A percentile compares a stretch with the other conserved stretches of the same genome.
These are phyloP conservation scores for Gnatocerus cornutus DNA, from an alignment of 2,888 invertebrate genomes.

Conservation along the genomic window DNA sequence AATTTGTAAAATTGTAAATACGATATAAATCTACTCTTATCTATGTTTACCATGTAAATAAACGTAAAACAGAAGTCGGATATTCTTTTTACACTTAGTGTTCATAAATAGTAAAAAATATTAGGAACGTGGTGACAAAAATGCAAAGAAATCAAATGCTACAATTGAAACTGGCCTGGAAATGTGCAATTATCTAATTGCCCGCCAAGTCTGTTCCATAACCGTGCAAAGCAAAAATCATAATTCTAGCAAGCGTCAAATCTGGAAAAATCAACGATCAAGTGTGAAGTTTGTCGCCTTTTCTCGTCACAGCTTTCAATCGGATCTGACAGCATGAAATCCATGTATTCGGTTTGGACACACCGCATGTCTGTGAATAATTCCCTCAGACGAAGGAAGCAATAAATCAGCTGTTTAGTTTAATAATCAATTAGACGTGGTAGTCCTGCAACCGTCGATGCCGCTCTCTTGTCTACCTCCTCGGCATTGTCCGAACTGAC, in stretches of 20 bases:
- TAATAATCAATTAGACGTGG: conserved; percentile 60
- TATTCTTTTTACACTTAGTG: no score
- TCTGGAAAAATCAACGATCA: neutral
- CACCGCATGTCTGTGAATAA: conserved; percentile 56
- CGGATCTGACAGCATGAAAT: conserved; percentile 20
- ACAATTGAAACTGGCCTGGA: no score
- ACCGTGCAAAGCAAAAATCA: no score
- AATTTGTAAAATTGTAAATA: no score
- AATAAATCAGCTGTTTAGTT: conserved; percentile 59
- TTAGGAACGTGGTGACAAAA: no score
- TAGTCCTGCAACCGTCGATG: conserved; percentile 39
- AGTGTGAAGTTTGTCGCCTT: neutral
- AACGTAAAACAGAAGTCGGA: no score
- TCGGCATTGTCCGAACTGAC: conserved; percentile 36
- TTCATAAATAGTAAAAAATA: no score
- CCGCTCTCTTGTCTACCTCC: conserved; percentile 23
- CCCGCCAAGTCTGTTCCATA: no score
- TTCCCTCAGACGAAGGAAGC: conserved; percentile 57
- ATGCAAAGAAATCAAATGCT: no score
- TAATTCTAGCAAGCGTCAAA: neutral
- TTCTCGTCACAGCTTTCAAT: conserved; percentile 6
- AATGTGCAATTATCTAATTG: no score
- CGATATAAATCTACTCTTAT: no score
- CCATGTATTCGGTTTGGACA: neutral
- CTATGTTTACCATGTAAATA: no score